phyloP scores from a whole-genome alignment of 2,888 invertebrate species.

The Drosophila mimica region DNA sequence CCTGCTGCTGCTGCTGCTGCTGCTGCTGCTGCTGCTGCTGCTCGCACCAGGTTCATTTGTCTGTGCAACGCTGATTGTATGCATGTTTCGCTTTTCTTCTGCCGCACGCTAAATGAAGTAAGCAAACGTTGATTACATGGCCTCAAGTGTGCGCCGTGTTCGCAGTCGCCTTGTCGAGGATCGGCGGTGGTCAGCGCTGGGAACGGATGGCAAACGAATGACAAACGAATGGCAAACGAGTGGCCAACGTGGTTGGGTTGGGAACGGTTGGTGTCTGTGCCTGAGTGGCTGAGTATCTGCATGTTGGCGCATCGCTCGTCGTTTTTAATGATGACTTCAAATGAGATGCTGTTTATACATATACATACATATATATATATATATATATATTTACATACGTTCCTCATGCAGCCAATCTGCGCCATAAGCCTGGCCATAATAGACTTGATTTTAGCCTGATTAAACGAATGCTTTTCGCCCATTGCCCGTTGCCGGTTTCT shows the following conservation, averaged over 20 bases:
- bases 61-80: constrained; percentile 73
- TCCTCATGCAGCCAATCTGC: constrained; percentile 61
- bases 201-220: constrained; percentile 16
- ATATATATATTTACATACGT: constrained; percentile 35
- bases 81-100: constrained; percentile 80
- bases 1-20: constrained; percentile 27
- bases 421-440: constrained; percentile 66
- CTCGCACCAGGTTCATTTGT: constrained; percentile 59
- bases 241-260: not conserved
- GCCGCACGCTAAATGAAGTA: constrained; percentile 81
- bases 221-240: constrained; percentile 5
- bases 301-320: constrained; percentile 65
- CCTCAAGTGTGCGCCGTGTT: constrained; percentile 78
- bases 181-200: constrained; percentile 25
- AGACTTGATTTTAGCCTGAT: constrained; percentile 78
- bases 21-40: constrained; percentile 28
- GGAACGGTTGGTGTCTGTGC: constrained; percentile 14
- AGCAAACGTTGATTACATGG: constrained; percentile 81
- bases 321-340: constrained; percentile 81
- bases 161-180: constrained; percentile 46
- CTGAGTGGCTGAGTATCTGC: constrained; percentile 49
- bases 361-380: constrained; percentile 17
- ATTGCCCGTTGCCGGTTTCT: not conserved
- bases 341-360: constrained; percentile 69
- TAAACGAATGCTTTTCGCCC: constrained; percentile 57